A percentile compares a stretch with the other conserved stretches of the same genome.
Conservation (phyloP, 2,888 invertebrate genomes). For the Cinara cedri region DNA sequence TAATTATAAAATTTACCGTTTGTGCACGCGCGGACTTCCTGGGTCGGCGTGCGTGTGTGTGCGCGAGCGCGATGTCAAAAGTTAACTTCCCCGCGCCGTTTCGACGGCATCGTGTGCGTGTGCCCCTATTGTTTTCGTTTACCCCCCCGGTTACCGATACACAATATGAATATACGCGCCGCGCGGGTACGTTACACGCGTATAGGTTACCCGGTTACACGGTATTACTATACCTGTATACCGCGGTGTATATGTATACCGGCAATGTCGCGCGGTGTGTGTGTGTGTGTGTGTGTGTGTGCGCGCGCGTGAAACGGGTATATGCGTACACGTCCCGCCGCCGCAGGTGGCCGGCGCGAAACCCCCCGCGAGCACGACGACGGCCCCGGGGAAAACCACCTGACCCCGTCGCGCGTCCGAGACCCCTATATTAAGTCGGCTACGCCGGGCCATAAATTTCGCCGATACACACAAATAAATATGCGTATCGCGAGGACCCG, state of each 20-base stretch:
- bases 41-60: too few species aligned
- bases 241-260: not conserved
- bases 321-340: conserved; percentile 44
- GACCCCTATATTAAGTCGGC: conserved; percentile 56
- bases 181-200: too few species aligned
- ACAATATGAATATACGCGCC: not conserved
- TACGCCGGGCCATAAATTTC: conserved; percentile 52
- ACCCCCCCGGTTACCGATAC: conserved; percentile 31
- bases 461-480: conserved; percentile 5
- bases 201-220: too few species aligned
- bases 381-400: conserved; percentile 41
- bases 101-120: too few species aligned
- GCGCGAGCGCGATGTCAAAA: too few species aligned
- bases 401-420: conserved; percentile 46
- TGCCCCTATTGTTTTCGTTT: conserved; percentile 48
- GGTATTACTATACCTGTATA: not conserved
- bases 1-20: conserved; percentile 52
- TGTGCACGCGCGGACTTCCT: conserved; percentile 43
- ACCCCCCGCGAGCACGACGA: conserved; percentile 50
- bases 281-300: not conserved
- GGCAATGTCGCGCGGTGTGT: not conserved
- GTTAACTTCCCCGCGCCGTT: conserved; percentile 46
- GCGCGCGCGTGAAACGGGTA: not conserved
- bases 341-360: conserved; percentile 54
- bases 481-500: conserved; percentile 16